These are phyloP conservation scores for Syrphus vitripennis DNA, from an alignment of 2,888 invertebrate species.

Conservation along the genomic window DNA sequence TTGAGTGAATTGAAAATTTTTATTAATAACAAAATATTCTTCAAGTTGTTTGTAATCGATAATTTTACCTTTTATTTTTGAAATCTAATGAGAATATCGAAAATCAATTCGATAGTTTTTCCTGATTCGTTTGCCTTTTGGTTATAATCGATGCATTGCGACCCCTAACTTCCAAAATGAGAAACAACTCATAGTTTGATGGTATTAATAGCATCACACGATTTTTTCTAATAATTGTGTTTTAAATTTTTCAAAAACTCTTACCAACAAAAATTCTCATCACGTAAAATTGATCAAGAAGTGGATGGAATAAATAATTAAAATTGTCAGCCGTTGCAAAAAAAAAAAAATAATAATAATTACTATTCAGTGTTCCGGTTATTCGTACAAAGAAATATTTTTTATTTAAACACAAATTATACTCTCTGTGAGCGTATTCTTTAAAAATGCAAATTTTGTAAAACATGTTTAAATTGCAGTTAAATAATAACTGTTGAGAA, in stretches of 20 bases:
- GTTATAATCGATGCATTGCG: no score
- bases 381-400: neutral
- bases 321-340: neutral
- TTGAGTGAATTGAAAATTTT: no score
- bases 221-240: neutral
- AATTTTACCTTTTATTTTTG: no score
- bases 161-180: no score
- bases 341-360: neutral
- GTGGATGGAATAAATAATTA: slow-evolving; percentile 28
- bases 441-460: slow-evolving; percentile 5
- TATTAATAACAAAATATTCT: no score
- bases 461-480: neutral
- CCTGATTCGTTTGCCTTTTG: no score
- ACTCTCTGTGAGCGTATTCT: neutral
- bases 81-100: no score
- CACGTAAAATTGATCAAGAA: slow-evolving; percentile 43
- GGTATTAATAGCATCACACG: neutral
- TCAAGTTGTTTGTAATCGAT: no score
- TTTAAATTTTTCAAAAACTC: neutral
- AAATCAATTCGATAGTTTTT: no score
- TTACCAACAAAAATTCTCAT: neutral
- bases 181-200: neutral
- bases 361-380: slow-evolving; percentile 14
- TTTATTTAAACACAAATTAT: neutral
- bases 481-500: neutral